Evolutionary conservation across 2,113 vertebrate species (phyloP), one percentile per base, ranked within the genome.

Genomic region (Phrynocephalus versicolor): DNA sequence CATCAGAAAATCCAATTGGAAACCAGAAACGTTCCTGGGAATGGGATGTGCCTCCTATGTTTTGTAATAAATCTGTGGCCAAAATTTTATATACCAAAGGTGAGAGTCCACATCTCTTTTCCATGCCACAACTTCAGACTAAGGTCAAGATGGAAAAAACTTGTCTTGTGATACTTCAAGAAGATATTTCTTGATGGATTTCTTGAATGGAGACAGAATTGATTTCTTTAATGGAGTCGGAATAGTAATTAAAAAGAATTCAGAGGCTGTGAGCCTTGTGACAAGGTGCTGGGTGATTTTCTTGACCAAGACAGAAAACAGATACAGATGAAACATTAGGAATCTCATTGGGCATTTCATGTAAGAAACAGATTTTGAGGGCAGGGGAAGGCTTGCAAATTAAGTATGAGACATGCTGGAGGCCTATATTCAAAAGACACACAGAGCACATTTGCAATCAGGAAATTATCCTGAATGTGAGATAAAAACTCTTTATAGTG

Each of bases 301-400:
- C n/a, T 81, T 80, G 60, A 45, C 79, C 41, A 81, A 81, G 79
- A 81, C 41, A 25, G 41, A 81, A 81, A 81, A 30, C 79, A 81
- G 79, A 81, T 55, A 81, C 82, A 76, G 82, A 65, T 62, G 30
- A 75, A 83, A 51, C 30, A 51, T 65, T 41, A 65, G 3, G 70
- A 84, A 33, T 84, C 58, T 64, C 58, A 55, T 16, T 65, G 18
- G 71, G 75, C 30, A 76, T 30, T 51, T 35, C 57, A n/a, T 75
- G n/a, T 30, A 75, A 45, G 30, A 45, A 79, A 30, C 64, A 79
- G 21, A 30, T 12, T 58, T 35, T 39, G 33, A 18, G 8, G 33
- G 45, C 23, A 13, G 14, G n/a, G n/a, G n/a, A n/a, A n/a, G 45
- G 18, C 37, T 45, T 64, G n/a, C 37, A 65, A 65, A 75, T 75